These are phyloP conservation scores for Holothuria scabra DNA, from an alignment of 53 echinoderm and acorn worm species.

Conservation along the genomic window DNA sequence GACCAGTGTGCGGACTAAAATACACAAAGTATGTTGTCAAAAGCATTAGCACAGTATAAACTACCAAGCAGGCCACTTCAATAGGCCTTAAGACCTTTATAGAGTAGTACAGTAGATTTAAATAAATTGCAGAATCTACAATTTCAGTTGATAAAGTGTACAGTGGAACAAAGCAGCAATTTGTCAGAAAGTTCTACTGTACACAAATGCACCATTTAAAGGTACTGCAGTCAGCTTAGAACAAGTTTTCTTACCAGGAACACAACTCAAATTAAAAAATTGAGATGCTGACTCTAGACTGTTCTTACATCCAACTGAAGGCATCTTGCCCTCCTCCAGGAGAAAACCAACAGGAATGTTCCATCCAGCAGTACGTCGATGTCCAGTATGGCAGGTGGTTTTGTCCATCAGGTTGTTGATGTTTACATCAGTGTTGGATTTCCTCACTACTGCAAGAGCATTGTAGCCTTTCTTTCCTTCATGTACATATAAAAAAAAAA, in stretches of 20 bases:
- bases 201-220: too few relatives aligned
- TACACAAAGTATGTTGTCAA: too few relatives aligned
- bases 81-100: too few relatives aligned
- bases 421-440: constrained; percentile 50
- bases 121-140: too few relatives aligned
- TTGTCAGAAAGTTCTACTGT: too few relatives aligned
- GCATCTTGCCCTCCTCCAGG: constrained; percentile 60
- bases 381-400: constrained; percentile 82
- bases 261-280: constrained; percentile 86
- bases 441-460: constrained; percentile 78
- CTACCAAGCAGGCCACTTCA: too few relatives aligned
- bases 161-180: too few relatives aligned
- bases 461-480: constrained; percentile 55
- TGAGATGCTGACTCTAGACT: constrained; percentile 67
- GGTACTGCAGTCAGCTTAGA: too few relatives aligned
- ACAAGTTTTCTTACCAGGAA: constrained; percentile 63
- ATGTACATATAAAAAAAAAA: neutral
- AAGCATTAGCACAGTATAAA: too few relatives aligned
- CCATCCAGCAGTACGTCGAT: constrained; percentile 89
- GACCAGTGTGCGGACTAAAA: too few relatives aligned
- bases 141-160: too few relatives aligned
- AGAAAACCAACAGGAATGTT: constrained; percentile 84
- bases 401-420: constrained; percentile 60
- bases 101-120: too few relatives aligned
- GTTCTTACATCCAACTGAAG: constrained; percentile 59